Evolutionary conservation across 2,113 vertebrate genomes (phyloP).

Genomic region (Istiophorus platypterus): DNA sequence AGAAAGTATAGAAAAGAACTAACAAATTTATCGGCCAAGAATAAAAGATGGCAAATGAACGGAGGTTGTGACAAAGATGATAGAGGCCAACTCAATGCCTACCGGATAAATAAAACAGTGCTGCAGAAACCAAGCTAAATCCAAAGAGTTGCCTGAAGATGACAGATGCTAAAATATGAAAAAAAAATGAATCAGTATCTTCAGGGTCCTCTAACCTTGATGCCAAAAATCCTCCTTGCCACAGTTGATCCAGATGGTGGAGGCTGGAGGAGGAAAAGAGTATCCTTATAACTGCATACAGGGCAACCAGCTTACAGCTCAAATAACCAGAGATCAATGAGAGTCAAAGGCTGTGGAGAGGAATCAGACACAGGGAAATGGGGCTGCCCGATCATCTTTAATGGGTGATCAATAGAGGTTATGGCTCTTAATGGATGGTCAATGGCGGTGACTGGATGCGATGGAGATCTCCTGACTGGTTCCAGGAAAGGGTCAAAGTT

Average conservation of each 20-base stretch:
- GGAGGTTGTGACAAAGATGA: not conserved
- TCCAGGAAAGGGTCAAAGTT: constrained; percentile 49
- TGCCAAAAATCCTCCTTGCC: constrained; percentile 7
- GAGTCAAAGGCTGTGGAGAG: constrained; percentile 32
- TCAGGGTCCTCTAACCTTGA: constrained; percentile 12
- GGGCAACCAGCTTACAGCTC: constrained; percentile 46
- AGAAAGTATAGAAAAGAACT: too few species aligned
- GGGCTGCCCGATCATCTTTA: constrained; percentile 51
- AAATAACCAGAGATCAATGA: constrained; percentile 69
- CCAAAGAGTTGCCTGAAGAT: not conserved
- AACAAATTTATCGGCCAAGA: too few species aligned
- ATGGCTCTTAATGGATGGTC: constrained; percentile 70
- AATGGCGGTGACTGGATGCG: constrained; percentile 53
- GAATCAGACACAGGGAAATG: constrained; percentile 49
- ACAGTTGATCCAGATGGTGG: constrained; percentile 36
- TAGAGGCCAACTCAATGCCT: not conserved
- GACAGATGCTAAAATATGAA: not conserved
- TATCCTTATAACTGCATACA: constrained; percentile 10
- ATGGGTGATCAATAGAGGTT: constrained; percentile 64
- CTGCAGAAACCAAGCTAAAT: not conserved
- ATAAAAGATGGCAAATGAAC: not conserved
- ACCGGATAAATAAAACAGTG: not conserved
- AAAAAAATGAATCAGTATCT: constrained; percentile 25
- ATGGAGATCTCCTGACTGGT: constrained; percentile 56
- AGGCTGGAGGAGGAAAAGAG: not conserved